phyloP scores from a whole-genome alignment of 2,113 vertebrate species.

The Psilopogon haemacephalus region DNA sequence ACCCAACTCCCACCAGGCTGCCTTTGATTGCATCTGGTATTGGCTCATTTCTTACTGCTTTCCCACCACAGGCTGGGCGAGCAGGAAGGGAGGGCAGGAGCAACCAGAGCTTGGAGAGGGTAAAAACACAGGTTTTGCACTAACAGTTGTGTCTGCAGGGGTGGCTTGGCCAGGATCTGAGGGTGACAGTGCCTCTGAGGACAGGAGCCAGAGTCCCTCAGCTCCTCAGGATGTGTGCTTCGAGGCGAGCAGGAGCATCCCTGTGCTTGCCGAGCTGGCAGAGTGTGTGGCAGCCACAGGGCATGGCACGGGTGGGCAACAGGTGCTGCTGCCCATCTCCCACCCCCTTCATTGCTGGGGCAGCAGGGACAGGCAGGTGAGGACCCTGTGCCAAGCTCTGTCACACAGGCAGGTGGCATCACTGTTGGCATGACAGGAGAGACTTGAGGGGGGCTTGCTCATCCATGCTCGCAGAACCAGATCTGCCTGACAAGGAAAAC shows the following conservation, averaged over 20 bases:
- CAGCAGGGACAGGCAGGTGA: neutral
- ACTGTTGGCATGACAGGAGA: fast-evolving
- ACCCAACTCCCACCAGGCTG: constrained; percentile 34
- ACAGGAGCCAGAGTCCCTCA: fast-evolving
- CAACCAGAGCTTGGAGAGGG: neutral
- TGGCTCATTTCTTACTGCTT: neutral
- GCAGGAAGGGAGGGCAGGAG: neutral
- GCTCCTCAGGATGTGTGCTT: neutral
- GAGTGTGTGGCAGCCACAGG: neutral
- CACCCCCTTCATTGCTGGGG: neutral
- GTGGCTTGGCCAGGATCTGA: neutral
- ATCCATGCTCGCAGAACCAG: neutral
- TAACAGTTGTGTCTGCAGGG: neutral
- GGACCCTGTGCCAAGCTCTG: fast-evolving
- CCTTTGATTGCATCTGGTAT: constrained; percentile 9
- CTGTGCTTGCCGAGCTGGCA: fast-evolving
- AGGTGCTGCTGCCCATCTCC: neutral
- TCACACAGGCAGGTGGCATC: fast-evolving
- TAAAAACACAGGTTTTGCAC: neutral
- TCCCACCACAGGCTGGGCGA: neutral
- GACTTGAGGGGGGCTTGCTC: neutral
- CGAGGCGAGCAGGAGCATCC: neutral
- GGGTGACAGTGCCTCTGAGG: neutral
- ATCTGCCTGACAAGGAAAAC: neutral
- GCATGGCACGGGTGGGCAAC: fast-evolving